Percentiles rank a stretch among this genome's conserved stretches.
phyloP scores from a whole-genome alignment of 2,113 vertebrate species.

The Plotosus lineatus region DNA sequence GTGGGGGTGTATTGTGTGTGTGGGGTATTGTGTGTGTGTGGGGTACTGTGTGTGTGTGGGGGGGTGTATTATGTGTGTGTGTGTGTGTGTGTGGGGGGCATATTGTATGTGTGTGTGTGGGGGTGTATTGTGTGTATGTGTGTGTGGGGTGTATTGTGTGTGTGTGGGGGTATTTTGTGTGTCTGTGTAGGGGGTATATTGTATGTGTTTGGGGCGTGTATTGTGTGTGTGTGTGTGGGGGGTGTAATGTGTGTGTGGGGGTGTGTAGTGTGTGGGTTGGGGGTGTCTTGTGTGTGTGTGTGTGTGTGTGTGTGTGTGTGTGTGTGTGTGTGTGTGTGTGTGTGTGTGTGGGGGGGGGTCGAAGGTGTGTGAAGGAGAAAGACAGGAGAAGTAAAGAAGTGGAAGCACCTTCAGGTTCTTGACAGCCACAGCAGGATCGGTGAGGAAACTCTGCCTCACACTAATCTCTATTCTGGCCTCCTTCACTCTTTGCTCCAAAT shows the following conservation, averaged over 20 bases:
- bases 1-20: not conserved
- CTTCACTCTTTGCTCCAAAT: conserved; percentile 88
- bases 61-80: not conserved
- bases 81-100: conserved; percentile 14
- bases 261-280: conserved; percentile 14
- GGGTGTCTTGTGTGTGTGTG: not conserved
- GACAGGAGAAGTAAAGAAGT: conserved; percentile 16
- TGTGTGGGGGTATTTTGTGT: not conserved
- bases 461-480: conserved; percentile 94
- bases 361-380: conserved; percentile 28
- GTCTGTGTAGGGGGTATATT: no score
- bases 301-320: conserved; percentile 24
- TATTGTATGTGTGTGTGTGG: no score
- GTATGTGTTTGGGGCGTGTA: not conserved
- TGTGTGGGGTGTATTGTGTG: not conserved
- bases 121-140: not conserved
- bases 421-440: conserved; percentile 88
- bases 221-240: not conserved
- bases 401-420: conserved; percentile 90
- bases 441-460: conserved; percentile 94
- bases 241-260: no score
- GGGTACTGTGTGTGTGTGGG: no score
- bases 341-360: conserved; percentile 4
- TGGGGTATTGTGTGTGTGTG: conserved; percentile 12
- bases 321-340: conserved; percentile 33